Conservation (phyloP, 2,797 vertebrate species). For the Eulemur mongoz region DNA sequence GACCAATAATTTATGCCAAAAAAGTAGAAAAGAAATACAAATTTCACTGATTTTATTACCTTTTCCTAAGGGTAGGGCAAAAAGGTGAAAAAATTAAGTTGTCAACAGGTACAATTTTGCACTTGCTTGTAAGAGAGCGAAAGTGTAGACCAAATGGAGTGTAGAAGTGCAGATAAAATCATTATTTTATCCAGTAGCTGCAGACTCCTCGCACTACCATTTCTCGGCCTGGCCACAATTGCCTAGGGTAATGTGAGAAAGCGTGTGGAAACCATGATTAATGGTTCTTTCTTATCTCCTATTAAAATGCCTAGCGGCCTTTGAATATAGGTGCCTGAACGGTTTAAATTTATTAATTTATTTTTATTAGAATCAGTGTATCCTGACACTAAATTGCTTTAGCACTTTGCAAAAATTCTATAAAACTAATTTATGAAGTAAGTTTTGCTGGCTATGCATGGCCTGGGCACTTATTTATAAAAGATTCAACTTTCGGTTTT, state of each 20-base stretch:
- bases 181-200: neutral
- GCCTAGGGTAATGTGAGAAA: conserved; percentile 20
- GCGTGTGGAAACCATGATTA: conserved; percentile 41
- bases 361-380: conserved; percentile 69
- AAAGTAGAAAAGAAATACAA: neutral
- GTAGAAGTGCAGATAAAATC: neutral
- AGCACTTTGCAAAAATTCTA: conserved; percentile 53
- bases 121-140: neutral
- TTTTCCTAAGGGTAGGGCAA: conserved; percentile 4
- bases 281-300: conserved; percentile 67
- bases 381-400: conserved; percentile 62
- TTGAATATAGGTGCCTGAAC: conserved; percentile 32
- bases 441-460: neutral
- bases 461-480: neutral
- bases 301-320: conserved; percentile 62
- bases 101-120: conserved; percentile 38
- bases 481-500: neutral
- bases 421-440: conserved; percentile 47
- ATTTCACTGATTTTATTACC: conserved; percentile 42
- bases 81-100: conserved; percentile 46
- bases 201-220: neutral
- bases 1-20: neutral
- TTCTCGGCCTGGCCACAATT: neutral
- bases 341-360: conserved; percentile 70
- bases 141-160: neutral